Percentiles rank a stretch among this genome's conserved stretches.
Conservation (phyloP, 2,113 vertebrate species). For the Egretta garzetta region DNA sequence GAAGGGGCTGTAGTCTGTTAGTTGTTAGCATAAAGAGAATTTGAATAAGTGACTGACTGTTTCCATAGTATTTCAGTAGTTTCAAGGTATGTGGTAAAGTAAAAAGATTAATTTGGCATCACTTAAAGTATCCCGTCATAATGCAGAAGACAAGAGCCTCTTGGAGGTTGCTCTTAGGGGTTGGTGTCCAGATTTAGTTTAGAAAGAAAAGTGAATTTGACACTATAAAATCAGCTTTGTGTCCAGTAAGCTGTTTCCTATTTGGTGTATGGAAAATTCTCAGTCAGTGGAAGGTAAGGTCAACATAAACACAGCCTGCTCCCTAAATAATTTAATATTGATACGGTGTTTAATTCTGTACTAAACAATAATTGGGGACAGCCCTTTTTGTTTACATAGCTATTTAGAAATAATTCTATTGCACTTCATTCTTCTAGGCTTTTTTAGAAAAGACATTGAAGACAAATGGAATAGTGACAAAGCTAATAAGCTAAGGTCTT, state of each 20-base stretch:
- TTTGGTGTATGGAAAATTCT: not conserved
- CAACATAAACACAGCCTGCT: not conserved
- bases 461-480: slow-evolving; percentile 43
- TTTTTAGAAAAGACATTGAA: slow-evolving; percentile 33
- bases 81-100: not conserved
- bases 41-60: not conserved
- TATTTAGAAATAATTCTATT: slow-evolving; percentile 21
- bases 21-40: not conserved
- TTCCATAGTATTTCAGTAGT: not conserved
- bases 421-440: slow-evolving; percentile 12
- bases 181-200: not conserved
- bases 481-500: slow-evolving; percentile 20
- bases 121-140: not conserved
- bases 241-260: not conserved
- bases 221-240: not conserved
- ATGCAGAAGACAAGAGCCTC: not conserved
- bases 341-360: not conserved
- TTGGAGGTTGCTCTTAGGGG: not conserved
- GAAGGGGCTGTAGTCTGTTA: not conserved
- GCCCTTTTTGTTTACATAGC: not conserved
- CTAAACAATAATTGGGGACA: not conserved
- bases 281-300: not conserved
- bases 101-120: not conserved
- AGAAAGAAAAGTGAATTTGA: not conserved
- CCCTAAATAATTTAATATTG: not conserved